Percentiles rank a stretch among this genome's conserved stretches.
Conservation (phyloP, 2,797 vertebrate genomes). For the Chrysolophus pictus region DNA sequence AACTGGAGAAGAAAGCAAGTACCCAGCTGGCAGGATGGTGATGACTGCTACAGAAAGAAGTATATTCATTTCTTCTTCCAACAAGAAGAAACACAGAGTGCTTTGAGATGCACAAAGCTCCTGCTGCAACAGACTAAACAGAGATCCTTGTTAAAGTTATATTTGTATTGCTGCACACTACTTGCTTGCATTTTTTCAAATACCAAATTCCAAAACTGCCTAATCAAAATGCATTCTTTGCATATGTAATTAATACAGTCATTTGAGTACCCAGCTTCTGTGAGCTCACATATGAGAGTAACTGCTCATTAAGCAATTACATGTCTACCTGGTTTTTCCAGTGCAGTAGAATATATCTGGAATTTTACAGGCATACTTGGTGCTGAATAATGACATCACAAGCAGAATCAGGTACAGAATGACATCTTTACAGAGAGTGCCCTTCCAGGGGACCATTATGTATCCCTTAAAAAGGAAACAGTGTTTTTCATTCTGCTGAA, state of each 20-base stretch:
- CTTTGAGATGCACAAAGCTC: conserved; percentile 19
- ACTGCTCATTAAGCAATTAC: conserved; percentile 38
- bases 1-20: background rate
- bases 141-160: background rate
- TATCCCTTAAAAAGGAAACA: background rate
- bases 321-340: conserved; percentile 37
- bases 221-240: conserved; percentile 6
- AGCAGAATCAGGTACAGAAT: background rate
- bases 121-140: background rate
- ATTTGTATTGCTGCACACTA: background rate
- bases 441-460: background rate
- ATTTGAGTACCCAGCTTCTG: background rate
- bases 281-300: conserved; percentile 1
- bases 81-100: background rate
- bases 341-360: background rate
- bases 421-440: background rate
- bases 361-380: background rate
- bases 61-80: background rate
- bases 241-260: background rate
- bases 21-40: background rate
- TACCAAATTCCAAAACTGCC: background rate
- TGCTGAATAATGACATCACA: conserved; percentile 22
- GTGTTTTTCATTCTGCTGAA: background rate
- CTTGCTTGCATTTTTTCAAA: background rate
- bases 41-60: background rate